These are phyloP conservation scores for Clarias platycephalus DNA, from an alignment of 2,797 vertebrate genomes.

Conservation along the genomic window DNA sequence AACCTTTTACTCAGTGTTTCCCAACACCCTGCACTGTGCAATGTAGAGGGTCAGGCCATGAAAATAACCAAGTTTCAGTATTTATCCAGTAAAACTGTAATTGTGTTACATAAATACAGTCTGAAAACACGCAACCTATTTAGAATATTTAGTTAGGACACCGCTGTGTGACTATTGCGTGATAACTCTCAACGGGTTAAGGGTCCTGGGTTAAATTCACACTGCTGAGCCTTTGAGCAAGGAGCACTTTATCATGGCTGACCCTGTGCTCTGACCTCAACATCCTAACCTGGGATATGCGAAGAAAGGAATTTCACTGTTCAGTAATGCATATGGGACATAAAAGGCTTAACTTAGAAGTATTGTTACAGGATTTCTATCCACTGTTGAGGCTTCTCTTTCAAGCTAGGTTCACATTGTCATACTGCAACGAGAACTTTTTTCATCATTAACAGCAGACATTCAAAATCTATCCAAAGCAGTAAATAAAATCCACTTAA, in stretches of 20 bases:
- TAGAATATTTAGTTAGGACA: neutral
- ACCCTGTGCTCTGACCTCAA: no score
- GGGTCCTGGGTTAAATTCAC: no score
- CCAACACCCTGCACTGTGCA: slow-evolving; percentile 13
- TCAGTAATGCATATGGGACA: no score
- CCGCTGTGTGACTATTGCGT: neutral
- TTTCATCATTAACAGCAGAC: neutral
- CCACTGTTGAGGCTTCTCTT: neutral
- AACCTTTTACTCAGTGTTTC: slow-evolving; percentile 30
- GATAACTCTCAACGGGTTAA: no score
- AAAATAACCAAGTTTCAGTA: neutral
- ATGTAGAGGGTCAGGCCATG: slow-evolving; percentile 11
- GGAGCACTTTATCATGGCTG: no score
- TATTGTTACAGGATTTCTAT: neutral
- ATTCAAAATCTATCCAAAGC: neutral
- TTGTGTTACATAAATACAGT: neutral
- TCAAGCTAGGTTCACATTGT: neutral
- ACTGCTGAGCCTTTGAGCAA: no score
- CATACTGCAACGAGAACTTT: neutral
- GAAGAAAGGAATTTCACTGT: no score
- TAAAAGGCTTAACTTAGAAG: neutral
- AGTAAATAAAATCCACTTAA: neutral
- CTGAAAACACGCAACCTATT: neutral
- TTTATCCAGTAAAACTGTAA: neutral
- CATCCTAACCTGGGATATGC: no score